Percentiles rank a stretch among this genome's conserved stretches.
phyloP scores from a whole-genome alignment of 64 coral and sea anemone genomes.

The Montipora cactus region DNA sequence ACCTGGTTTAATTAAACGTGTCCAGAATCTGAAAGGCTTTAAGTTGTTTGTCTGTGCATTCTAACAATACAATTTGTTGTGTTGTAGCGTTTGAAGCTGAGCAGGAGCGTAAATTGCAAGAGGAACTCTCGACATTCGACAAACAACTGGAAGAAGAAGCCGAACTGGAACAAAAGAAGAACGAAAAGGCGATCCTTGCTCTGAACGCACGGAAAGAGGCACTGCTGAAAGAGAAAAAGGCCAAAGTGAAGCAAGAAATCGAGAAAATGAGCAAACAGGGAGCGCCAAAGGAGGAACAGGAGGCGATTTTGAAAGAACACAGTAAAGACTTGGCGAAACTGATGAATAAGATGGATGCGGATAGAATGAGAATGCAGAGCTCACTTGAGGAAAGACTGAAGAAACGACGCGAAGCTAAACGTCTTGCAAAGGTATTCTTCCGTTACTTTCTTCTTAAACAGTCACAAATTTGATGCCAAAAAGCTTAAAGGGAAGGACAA shows the following conservation, averaged over 20 bases:
- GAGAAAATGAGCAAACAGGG: slow-evolving; percentile 93
- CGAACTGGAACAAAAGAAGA: slow-evolving; percentile 92
- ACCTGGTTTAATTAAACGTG: too few relatives aligned
- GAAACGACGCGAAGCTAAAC: slow-evolving; percentile 91
- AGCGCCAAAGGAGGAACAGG: slow-evolving; percentile 87
- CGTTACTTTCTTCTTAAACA: not conserved
- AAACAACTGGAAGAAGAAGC: slow-evolving; percentile 79
- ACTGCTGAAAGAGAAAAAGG: slow-evolving; percentile 94
- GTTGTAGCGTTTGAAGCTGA: slow-evolving; percentile 92
- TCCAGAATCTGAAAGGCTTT: too few relatives aligned
- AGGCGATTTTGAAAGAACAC: slow-evolving; percentile 95
- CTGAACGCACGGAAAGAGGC: slow-evolving; percentile 97
- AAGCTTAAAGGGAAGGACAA: too few relatives aligned
- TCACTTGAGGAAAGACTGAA: slow-evolving; percentile 94
- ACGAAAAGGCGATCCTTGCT: slow-evolving; percentile 92
- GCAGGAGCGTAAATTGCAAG: slow-evolving; percentile 61
- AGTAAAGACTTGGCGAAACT: slow-evolving; percentile 95
- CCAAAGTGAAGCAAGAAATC: slow-evolving; percentile 96
- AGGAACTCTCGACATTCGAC: slow-evolving; percentile 78
- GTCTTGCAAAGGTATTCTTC: slow-evolving; percentile 69
- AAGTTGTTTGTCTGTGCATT: not conserved
- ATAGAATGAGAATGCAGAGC: slow-evolving; percentile 99
- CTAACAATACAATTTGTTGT: not conserved
- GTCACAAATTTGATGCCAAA: too few relatives aligned
- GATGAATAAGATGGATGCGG: slow-evolving; percentile 99